Evolutionary conservation across 2,888 invertebrate species (phyloP).

Genomic region (Thymelicus lineola): DNA sequence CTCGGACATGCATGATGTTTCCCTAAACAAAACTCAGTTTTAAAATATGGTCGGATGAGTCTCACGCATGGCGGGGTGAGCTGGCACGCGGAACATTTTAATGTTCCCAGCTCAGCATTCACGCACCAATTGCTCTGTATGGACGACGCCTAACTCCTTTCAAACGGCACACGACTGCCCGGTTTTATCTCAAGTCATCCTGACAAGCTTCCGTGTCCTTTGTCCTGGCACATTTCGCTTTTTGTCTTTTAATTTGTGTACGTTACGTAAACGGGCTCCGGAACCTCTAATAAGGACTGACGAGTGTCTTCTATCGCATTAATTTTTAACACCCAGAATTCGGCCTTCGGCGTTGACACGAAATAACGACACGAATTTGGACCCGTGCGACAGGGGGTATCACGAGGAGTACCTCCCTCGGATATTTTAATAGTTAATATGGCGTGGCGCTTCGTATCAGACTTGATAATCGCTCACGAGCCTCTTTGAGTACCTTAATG

Average conservation of each 20-base stretch:
- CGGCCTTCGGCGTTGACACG: constrained; percentile 47
- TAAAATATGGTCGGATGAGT: constrained; percentile 68
- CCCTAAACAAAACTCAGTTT: constrained; percentile 69
- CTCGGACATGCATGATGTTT: constrained; percentile 58
- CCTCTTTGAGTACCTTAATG: constrained; percentile 75
- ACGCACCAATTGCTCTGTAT: constrained; percentile 61
- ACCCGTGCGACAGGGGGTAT: constrained; percentile 65
- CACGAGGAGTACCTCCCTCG: constrained; percentile 61
- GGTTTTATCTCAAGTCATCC: constrained; percentile 59
- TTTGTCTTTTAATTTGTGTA: constrained; percentile 51
- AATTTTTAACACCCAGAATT: constrained; percentile 63
- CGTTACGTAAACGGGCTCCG: constrained; percentile 56
- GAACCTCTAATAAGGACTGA: constrained; percentile 70
- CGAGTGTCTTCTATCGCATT: constrained; percentile 52
- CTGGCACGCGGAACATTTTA: constrained; percentile 77
- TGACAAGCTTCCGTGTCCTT: constrained; percentile 49
- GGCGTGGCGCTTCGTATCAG: constrained; percentile 72
- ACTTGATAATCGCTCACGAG: constrained; percentile 73
- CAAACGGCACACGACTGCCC: constrained; percentile 59
- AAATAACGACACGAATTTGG: constrained; percentile 63
- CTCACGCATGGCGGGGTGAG: constrained; percentile 61
- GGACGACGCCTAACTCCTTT: constrained; percentile 64
- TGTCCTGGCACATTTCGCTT: constrained; percentile 47
- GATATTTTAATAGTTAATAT: constrained; percentile 71
- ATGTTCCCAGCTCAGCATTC: constrained; percentile 60